These are phyloP conservation scores for Phthorimaea operculella DNA, from an alignment of 1,140 invertebrate genomes.

Conservation along the genomic window DNA sequence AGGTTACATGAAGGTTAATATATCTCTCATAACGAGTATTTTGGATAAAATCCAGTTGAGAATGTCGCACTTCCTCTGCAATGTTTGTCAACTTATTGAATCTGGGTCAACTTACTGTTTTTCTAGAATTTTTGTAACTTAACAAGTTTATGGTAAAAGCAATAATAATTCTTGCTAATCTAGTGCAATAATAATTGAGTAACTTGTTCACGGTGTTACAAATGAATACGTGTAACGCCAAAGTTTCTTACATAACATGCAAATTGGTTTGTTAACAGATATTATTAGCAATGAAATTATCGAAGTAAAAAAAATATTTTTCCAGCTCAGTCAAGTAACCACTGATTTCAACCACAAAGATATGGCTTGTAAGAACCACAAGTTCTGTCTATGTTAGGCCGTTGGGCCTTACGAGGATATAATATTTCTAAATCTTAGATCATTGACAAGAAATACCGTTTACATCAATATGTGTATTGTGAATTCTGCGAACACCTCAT, in stretches of 20 bases:
- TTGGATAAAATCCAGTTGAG: background rate
- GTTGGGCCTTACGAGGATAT: no score
- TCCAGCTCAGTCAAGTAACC: no score
- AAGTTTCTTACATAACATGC: no score
- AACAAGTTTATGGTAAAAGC: background rate
- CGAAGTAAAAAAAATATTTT: no score
- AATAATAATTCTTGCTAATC: background rate
- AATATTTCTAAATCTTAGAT: no score
- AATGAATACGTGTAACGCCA: background rate
- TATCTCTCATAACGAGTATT: background rate
- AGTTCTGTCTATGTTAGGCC: no score
- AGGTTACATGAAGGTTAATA: constrained; percentile 1
- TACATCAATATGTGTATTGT: background rate
- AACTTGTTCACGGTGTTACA: background rate
- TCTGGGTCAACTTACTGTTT: background rate
- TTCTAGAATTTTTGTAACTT: background rate
- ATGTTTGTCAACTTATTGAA: background rate
- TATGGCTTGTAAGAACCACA: no score
- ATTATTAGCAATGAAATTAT: no score
- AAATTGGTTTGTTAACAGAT: no score
- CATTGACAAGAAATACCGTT: background rate
- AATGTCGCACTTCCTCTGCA: background rate
- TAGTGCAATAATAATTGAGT: constrained; percentile 1
- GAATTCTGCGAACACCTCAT: background rate
- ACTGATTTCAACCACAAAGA: no score